Base-by-base conservation (phyloP, 2,888 invertebrate genomes). In the Scaptomyza flava region DNA sequence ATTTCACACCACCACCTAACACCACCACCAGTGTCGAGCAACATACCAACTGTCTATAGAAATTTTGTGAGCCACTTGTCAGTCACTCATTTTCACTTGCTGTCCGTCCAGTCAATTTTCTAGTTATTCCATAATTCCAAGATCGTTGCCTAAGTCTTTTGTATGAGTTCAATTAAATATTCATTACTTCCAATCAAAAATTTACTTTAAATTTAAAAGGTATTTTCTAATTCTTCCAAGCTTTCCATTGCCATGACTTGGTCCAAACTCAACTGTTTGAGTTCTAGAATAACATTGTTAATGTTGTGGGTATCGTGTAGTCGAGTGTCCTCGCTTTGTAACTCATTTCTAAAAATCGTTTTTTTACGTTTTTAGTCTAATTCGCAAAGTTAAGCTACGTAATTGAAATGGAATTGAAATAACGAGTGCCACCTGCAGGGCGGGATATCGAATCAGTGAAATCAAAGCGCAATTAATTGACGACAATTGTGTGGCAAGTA, bases 401-500 rank as follows among this genome's bases (percentile, higher is more conserved):
- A 38, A 43, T 38, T 65, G 75, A 63, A 61, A 68, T 27, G 73
- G 54, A 63, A 47, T 41, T 14, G 48, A 59, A 59, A 48, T 66
- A 34, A 58, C 64, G 61, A 81, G 74, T 79, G 85, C 87, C 82
- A 83, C 87, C 82, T 83, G 87, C 87, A 77, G 82, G 82, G 82
- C 79, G 79, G 87, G 69, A 65, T 82, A 81, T 74, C 82, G 68
- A 87, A 87, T 87, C 81, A 84, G 65, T 54, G 61, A 78, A 87
- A 87, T 84, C 82, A 85, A 81, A 77, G 74, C 69, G 70, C 81
- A 87, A 83, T 83, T 87, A 83, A 83, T 83, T 81, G 87, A 87
- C 82, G 85, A 87, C 82, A 87, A 83, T 83, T 83, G 87, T 77
- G 68, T 70, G 87, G 75, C 85, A 72, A 85, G 68, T 77, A 79